Base-by-base conservation (phyloP, 1,140 invertebrate genomes). In the Euura lappo region DNA sequence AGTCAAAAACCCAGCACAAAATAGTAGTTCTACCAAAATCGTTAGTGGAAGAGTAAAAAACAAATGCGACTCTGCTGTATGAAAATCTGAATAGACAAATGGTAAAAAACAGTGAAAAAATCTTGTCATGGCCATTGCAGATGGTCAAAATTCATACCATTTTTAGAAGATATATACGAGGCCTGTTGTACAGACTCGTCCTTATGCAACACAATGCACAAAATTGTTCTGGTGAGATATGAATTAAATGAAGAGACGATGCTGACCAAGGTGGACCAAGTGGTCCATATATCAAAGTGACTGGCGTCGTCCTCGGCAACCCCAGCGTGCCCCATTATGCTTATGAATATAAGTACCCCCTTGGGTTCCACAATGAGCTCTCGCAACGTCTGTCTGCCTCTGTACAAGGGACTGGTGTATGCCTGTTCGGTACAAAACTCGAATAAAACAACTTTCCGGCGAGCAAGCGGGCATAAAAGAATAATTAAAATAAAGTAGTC, bases 401-500 rank as follows among this genome's bases (percentile, higher is more conserved):
- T 28, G 28, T 28, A 28, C 28, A 28, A 28, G 28, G 28, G 28
- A 28, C 28, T 28, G 10, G 8, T 60, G 51, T 60, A 60, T n/a
- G 51, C 51, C 51, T 60, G 51, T 60, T 60, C 51, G 51, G 51
- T 60, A 60, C 13, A n/a, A 60, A 60, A 60, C 51, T 60, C 51
- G 51, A 60, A 60, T 60, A 60, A 60, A 60, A 60, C 51, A 60
- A 60, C 51, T 60, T 60, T 60, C 51, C 51, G 51, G 8, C 2
- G 51, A n/a, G 51, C 51, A 6, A 60, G 13, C 51, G 51, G 51
- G 51, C 51, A 60, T 60, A 60, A 60, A 60, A 60, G 51, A 60
- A 60, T 60, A 60, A 60, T 60, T 60, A 60, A 60, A 60, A 60
- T 60, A 60, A 60, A 60, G 51, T 60, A 60, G 51, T 60, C 51